phyloP scores from a whole-genome alignment of 2,888 invertebrate genomes.

The Eretmocerus hayati region DNA sequence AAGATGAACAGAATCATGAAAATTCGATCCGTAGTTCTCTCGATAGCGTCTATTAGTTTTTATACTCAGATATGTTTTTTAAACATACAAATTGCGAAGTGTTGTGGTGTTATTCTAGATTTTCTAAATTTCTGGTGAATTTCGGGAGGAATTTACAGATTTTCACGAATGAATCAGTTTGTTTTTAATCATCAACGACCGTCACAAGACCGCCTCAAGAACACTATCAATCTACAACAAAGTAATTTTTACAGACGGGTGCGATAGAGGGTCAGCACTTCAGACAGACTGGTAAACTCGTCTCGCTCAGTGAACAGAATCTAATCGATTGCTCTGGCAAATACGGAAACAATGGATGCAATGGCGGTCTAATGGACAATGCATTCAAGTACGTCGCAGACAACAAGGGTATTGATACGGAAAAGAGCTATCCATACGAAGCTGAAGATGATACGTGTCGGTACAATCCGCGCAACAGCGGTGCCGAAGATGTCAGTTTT shows the following conservation, averaged over 20 bases:
- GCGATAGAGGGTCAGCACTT: conserved; percentile 84
- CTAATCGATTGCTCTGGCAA: conserved; percentile 77
- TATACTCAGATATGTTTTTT: too few species aligned
- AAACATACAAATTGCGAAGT: too few species aligned
- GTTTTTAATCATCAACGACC: too few species aligned
- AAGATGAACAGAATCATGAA: too few species aligned
- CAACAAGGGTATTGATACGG: conserved; percentile 84
- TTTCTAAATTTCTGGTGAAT: too few species aligned
- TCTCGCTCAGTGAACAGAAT: conserved; percentile 89
- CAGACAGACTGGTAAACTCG: conserved; percentile 65
- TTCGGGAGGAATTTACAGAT: not conserved
- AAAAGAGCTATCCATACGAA: conserved; percentile 58
- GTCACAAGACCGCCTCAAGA: too few species aligned
- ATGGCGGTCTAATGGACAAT: conserved; percentile 77
- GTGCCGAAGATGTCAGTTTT: conserved; percentile 76
- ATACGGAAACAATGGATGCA: conserved; percentile 86
- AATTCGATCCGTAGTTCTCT: too few species aligned
- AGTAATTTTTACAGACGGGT: conserved; percentile 73
- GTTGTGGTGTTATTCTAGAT: too few species aligned
- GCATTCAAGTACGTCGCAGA: conserved; percentile 79
- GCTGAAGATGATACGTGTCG: conserved; percentile 29
- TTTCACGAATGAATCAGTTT: not conserved
- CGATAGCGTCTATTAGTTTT: too few species aligned
- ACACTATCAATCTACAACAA: not conserved
- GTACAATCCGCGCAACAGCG: conserved; percentile 59